These are phyloP conservation scores for Menidia menidia DNA, from an alignment of 2,797 vertebrate species.

Conservation along the genomic window DNA sequence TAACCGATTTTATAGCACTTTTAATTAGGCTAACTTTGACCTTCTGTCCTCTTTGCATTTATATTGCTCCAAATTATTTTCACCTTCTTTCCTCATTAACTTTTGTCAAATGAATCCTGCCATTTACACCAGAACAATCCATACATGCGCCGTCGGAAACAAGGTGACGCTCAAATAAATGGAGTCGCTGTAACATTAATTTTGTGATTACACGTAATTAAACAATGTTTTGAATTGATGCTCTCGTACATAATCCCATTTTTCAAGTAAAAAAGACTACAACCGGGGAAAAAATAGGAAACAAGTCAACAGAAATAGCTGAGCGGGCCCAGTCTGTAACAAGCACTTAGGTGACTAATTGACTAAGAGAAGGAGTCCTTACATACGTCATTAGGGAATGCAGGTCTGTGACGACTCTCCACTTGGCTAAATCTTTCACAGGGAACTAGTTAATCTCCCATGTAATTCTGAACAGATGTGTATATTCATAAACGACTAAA, in stretches of 20 bases:
- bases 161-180: constrained; percentile 32
- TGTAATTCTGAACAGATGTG: constrained; percentile 75
- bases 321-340: constrained; percentile 53
- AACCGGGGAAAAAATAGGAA: constrained; percentile 10
- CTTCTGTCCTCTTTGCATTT: constrained; percentile 80
- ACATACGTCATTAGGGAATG: constrained; percentile 72
- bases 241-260: background rate
- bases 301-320: constrained; percentile 47
- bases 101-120: constrained; percentile 66
- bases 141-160: constrained; percentile 48
- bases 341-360: constrained; percentile 74
- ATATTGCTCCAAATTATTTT: constrained; percentile 80
- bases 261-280: background rate
- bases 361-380: constrained; percentile 68
- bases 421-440: constrained; percentile 66
- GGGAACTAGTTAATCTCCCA: constrained; percentile 78
- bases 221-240: constrained; percentile 37
- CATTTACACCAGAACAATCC: constrained; percentile 65
- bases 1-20: constrained; percentile 76
- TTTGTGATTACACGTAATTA: constrained; percentile 49
- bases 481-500: constrained; percentile 67
- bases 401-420: constrained; percentile 70
- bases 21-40: constrained; percentile 83
- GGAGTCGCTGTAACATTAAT: constrained; percentile 44
- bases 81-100: constrained; percentile 78